A percentile compares a stretch with the other conserved stretches of the same genome.
Conservation (phyloP, 2,113 vertebrate species). For the Mobula birostris region DNA sequence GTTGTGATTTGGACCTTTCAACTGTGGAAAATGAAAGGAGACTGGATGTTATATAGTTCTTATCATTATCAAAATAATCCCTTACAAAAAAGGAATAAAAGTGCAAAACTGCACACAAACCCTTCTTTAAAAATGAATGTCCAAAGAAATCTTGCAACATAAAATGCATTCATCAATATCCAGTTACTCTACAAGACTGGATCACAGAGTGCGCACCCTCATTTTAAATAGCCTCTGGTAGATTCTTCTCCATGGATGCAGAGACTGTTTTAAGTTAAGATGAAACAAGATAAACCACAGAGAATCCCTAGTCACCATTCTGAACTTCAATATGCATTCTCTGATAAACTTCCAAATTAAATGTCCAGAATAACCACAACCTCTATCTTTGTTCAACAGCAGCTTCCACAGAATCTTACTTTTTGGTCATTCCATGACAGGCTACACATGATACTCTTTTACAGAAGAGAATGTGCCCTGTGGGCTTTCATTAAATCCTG, state of each 20-base stretch:
- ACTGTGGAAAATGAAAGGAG: slow-evolving; percentile 56
- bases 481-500: neutral
- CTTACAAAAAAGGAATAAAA: slow-evolving; percentile 41
- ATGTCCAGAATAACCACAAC: neutral
- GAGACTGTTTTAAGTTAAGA: neutral
- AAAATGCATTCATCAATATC: neutral
- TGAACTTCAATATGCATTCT: neutral
- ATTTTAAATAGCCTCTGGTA: neutral
- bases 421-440: neutral
- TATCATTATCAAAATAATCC: slow-evolving; percentile 42
- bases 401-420: neutral
- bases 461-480: neutral
- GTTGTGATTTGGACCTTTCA: slow-evolving; percentile 79
- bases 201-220: neutral
- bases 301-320: neutral
- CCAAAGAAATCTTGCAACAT: neutral
- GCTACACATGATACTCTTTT: neutral
- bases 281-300: neutral
- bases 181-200: neutral
- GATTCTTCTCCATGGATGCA: neutral
- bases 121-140: neutral
- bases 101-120: slow-evolving; percentile 13
- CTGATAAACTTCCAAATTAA: neutral
- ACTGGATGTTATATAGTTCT: slow-evolving; percentile 42
- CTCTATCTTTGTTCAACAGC: neutral